Conservation (phyloP, 2,888 invertebrate species). For the Strigamia maritima region DNA sequence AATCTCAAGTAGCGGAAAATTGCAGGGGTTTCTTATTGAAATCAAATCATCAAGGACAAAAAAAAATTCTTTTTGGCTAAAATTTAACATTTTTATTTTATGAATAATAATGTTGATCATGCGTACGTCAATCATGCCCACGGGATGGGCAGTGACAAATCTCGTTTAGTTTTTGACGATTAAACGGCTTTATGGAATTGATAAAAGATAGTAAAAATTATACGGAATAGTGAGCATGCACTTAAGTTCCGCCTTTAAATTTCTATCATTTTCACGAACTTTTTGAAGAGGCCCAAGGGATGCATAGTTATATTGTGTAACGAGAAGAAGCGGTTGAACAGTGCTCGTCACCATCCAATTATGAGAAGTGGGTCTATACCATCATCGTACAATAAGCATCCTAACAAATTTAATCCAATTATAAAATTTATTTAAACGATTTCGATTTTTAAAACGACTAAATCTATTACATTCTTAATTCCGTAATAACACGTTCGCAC, state of each 20-base stretch:
- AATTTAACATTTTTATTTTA: too few relatives aligned
- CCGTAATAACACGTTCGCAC: too few relatives aligned
- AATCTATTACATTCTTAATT: too few relatives aligned
- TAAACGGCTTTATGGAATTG: background rate
- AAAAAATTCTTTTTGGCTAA: too few relatives aligned
- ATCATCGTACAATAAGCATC: background rate
- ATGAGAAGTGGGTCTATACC: background rate
- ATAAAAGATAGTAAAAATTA: background rate
- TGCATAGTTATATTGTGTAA: background rate
- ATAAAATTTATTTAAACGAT: too few relatives aligned
- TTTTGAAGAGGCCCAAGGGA: background rate
- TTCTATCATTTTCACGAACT: conserved; percentile 4
- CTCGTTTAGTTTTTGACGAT: too few relatives aligned
- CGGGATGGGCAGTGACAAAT: too few relatives aligned
- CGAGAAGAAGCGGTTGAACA: background rate
- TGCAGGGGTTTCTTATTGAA: too few relatives aligned
- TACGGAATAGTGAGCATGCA: background rate
- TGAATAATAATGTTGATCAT: too few relatives aligned
- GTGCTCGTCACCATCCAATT: background rate
- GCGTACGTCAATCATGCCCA: too few relatives aligned
- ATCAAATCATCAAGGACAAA: too few relatives aligned
- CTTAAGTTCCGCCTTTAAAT: background rate
- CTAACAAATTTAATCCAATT: background rate
- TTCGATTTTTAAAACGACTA: background rate
- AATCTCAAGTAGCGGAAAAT: too few relatives aligned